phyloP scores from a whole-genome alignment of 2,113 vertebrate genomes.

The Etia nguti region DNA sequence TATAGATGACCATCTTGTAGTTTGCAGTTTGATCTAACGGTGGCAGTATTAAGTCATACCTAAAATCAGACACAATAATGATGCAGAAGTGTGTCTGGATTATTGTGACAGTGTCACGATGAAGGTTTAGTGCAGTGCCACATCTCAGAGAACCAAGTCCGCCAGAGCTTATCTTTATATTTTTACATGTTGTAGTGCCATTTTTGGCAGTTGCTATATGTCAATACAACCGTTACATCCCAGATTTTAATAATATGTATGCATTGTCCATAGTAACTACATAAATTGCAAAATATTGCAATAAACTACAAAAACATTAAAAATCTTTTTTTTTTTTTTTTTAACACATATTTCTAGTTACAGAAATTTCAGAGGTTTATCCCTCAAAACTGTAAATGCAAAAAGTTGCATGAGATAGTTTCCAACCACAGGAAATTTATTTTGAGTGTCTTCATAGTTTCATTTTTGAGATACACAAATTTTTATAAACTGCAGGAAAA shows the following conservation, averaged over 20 bases:
- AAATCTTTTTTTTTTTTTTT: too few relatives aligned
- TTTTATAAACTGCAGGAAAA: background rate
- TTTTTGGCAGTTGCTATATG: background rate
- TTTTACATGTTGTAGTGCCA: fast-evolving
- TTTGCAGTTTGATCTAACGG: background rate
- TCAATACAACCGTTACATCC: background rate
- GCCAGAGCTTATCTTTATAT: background rate
- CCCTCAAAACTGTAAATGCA: too few relatives aligned
- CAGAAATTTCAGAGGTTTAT: background rate
- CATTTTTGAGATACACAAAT: background rate
- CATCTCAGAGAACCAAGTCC: background rate
- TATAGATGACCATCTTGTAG: background rate
- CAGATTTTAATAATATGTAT: background rate
- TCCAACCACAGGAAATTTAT: background rate
- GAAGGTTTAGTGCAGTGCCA: background rate
- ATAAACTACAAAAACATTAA: background rate
- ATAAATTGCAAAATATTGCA: background rate
- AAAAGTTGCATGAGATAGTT: background rate
- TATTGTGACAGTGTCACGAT: background rate
- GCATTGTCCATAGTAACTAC: background rate
- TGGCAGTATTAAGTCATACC: background rate
- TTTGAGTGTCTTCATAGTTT: background rate
- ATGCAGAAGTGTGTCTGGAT: background rate
- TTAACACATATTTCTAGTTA: too few relatives aligned
- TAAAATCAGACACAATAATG: background rate